A percentile compares a stretch with the other conserved stretches of the same genome.
phyloP scores from a whole-genome alignment of 2,797 vertebrate genomes.

The Chelmon rostratus region DNA sequence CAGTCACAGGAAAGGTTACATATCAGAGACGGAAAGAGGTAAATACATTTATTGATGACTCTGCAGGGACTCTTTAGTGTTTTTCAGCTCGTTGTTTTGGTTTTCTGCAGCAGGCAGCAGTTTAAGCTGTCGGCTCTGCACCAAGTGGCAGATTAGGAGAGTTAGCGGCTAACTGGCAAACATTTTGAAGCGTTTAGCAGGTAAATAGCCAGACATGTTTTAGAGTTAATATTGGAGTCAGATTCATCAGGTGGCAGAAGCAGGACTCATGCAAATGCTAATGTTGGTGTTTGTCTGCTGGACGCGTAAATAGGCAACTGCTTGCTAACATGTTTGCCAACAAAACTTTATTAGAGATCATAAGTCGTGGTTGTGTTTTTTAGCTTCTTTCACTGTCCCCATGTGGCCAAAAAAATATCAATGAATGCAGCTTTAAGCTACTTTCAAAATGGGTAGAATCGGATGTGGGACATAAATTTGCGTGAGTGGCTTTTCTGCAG shows the following conservation, averaged over 20 bases:
- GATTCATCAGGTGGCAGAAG: too few relatives aligned
- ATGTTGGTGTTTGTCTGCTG: neutral
- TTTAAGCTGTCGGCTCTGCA: neutral
- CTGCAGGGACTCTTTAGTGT: neutral
- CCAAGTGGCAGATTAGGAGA: neutral
- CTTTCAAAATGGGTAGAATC: neutral
- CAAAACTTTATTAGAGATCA: neutral
- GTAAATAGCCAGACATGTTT: neutral
- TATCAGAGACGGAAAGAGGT: neutral
- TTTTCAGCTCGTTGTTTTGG: neutral
- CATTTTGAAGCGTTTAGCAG: neutral
- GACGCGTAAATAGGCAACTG: neutral
- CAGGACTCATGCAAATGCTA: too few relatives aligned
- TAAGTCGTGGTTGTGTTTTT: neutral
- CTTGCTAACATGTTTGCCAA: too few relatives aligned
- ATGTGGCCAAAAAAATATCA: neutral
- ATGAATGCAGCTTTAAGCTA: neutral
- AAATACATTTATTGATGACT: neutral
- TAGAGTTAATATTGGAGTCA: too few relatives aligned
- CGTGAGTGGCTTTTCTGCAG: conserved; percentile 38
- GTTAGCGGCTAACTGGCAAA: neutral
- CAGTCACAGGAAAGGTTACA: neutral
- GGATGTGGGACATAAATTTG: conserved; percentile 48
- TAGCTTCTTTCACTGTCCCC: neutral
- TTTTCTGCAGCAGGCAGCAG: neutral